phyloP scores from a whole-genome alignment of 2,888 invertebrate species.

The Eumacrocentrus americanus region DNA sequence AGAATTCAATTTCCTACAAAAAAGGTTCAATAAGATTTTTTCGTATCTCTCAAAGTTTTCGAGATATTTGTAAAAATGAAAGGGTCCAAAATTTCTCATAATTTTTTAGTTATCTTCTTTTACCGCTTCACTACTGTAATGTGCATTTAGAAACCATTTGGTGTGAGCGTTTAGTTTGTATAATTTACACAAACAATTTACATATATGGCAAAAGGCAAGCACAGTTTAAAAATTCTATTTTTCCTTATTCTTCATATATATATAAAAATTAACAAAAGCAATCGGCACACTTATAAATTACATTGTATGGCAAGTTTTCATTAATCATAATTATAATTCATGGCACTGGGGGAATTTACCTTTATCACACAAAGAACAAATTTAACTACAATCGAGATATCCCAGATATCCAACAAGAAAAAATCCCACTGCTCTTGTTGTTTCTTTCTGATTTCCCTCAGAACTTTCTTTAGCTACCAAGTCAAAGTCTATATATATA shows the following conservation, averaged over 20 bases:
- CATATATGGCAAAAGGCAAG: too few species aligned
- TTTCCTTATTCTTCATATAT: too few species aligned
- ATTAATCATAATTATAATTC: background rate
- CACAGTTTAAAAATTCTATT: too few species aligned
- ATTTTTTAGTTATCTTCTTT: background rate
- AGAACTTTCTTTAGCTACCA: conserved; percentile 9
- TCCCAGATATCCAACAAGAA: background rate
- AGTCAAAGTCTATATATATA: background rate
- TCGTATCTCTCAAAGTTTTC: too few species aligned
- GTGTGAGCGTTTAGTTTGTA: background rate
- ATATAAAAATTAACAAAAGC: background rate
- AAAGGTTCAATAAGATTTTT: too few species aligned
- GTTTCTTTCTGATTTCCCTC: background rate
- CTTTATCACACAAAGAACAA: background rate
- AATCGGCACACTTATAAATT: background rate
- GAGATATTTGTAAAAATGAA: too few species aligned
- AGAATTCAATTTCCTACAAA: background rate
- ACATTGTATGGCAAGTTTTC: conserved; percentile 13
- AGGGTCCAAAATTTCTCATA: too few species aligned
- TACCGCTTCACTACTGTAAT: background rate
- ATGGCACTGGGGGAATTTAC: conserved; percentile 11
- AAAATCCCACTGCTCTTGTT: background rate
- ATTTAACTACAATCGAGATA: too few species aligned
- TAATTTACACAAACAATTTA: background rate
- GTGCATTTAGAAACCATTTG: background rate